A percentile compares a stretch with the other conserved stretches of the same genome.
Evolutionary conservation across 2,797 vertebrate genomes (phyloP).

Genomic region (Thaleichthys pacificus): DNA sequence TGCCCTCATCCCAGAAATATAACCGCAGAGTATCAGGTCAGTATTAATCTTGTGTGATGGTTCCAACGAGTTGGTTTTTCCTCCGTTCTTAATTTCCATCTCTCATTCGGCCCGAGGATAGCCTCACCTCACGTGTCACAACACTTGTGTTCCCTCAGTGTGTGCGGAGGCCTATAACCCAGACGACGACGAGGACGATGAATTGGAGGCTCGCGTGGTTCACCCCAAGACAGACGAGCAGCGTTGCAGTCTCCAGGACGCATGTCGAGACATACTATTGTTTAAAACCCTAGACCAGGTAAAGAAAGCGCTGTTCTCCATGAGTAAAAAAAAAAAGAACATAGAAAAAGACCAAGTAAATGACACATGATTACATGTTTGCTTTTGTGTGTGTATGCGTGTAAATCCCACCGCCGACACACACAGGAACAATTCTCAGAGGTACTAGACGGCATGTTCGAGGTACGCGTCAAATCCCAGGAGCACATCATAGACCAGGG

Average conservation of each 20-base stretch:
- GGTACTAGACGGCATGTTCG: conserved; percentile 98
- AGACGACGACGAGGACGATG: conserved; percentile 95
- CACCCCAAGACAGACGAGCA: conserved; percentile 97
- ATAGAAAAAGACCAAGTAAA: not conserved
- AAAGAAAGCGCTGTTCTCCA: conserved; percentile 23
- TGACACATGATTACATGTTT: too few species aligned
- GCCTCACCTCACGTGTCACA: too few species aligned
- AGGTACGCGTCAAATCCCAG: conserved; percentile 83
- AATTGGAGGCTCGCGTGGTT: conserved; percentile 88
- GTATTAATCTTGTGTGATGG: conserved; percentile 25
- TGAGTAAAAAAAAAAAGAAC: too few species aligned
- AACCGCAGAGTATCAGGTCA: conserved; percentile 97
- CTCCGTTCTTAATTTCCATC: not conserved
- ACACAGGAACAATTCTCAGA: conserved; percentile 93
- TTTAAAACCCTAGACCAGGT: conserved; percentile 99
- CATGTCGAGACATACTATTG: conserved; percentile 94
- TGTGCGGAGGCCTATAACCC: conserved; percentile 96
- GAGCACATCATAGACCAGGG: conserved; percentile 98
- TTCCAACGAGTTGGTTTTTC: conserved; percentile 64
- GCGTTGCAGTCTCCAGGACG: conserved; percentile 93
- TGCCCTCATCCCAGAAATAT: conserved; percentile 85
- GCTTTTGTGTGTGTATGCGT: too few species aligned
- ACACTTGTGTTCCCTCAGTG: conserved; percentile 69
- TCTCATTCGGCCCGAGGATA: not conserved
- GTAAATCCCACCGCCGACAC: not conserved